Conservation (phyloP, 2,113 vertebrate species). For the Oophaga pumilio region DNA sequence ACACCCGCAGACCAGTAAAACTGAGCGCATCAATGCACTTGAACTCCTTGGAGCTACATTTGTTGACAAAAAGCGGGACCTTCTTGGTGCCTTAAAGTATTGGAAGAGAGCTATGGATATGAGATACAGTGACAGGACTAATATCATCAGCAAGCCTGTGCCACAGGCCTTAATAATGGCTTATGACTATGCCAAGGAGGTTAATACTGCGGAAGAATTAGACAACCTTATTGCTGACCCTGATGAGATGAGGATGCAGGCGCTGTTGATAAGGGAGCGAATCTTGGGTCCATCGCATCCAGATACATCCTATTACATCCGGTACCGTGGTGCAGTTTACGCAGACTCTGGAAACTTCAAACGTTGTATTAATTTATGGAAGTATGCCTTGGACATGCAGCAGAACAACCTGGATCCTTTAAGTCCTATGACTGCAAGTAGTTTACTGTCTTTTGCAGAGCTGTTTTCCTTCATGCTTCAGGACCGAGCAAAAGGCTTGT, state of each 20-base stretch:
- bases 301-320: conserved; percentile 98
- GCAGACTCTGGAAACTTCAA: conserved; percentile 98
- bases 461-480: conserved; percentile 99
- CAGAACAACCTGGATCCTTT: conserved; percentile 94
- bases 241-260: conserved; percentile 98
- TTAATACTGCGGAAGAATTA: conserved; percentile 86
- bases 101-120: conserved; percentile 98
- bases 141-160: conserved; percentile 83
- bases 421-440: conserved; percentile 97
- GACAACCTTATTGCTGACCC: conserved; percentile 95
- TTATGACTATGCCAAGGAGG: conserved; percentile 94
- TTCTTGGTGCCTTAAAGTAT: conserved; percentile 94
- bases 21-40: conserved; percentile 88
- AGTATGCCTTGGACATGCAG: conserved; percentile 98
- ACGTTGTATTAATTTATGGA: conserved; percentile 96
- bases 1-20: conserved; percentile 85
- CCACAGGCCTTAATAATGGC: conserved; percentile 92
- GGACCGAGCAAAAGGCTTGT: conserved; percentile 92
- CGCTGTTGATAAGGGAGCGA: conserved; percentile 91
- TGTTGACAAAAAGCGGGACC: conserved; percentile 96
- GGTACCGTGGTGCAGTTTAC: conserved; percentile 95
- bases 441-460: conserved; percentile 94
- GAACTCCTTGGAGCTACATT: conserved; percentile 96
- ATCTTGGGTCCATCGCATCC: conserved; percentile 96
- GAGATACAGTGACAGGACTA: conserved; percentile 86